A percentile compares a stretch with the other conserved stretches of the same genome.
phyloP scores from a whole-genome alignment of 2,797 vertebrate species.

The Etheostoma nigrum region DNA sequence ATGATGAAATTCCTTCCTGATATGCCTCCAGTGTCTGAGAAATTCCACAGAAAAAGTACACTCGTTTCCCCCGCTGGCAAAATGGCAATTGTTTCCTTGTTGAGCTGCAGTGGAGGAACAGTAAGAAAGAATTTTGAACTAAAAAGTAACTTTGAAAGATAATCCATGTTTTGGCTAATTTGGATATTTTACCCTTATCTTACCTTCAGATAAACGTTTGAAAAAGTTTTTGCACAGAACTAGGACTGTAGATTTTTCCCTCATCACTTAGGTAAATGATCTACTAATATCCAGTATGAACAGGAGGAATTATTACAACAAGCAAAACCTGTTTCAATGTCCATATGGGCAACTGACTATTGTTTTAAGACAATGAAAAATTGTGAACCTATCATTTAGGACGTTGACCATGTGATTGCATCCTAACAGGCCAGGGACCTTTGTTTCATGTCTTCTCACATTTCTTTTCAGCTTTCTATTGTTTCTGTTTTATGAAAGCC shows the following conservation, averaged over 20 bases:
- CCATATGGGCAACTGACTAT: background rate
- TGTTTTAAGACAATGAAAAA: background rate
- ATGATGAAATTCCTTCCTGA: background rate
- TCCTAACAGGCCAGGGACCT: background rate
- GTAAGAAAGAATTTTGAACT: too few relatives aligned
- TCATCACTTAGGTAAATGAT: background rate
- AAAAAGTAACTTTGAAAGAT: background rate
- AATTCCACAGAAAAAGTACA: background rate
- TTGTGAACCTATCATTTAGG: background rate
- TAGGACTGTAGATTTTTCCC: background rate
- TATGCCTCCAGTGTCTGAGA: background rate
- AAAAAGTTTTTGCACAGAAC: background rate
- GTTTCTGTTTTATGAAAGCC: background rate
- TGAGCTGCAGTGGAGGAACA: background rate
- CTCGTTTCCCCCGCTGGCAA: too few relatives aligned
- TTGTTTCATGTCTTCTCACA: background rate
- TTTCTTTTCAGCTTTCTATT: background rate
- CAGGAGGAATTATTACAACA: background rate
- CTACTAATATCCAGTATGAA: background rate
- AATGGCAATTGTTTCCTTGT: background rate
- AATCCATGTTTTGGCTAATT: background rate
- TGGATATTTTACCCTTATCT: background rate
- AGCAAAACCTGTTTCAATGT: background rate
- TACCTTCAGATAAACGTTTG: background rate
- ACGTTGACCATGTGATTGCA: background rate